These are phyloP conservation scores for Tetrax tetrax DNA, from an alignment of 2,113 vertebrate genomes.

Conservation along the genomic window DNA sequence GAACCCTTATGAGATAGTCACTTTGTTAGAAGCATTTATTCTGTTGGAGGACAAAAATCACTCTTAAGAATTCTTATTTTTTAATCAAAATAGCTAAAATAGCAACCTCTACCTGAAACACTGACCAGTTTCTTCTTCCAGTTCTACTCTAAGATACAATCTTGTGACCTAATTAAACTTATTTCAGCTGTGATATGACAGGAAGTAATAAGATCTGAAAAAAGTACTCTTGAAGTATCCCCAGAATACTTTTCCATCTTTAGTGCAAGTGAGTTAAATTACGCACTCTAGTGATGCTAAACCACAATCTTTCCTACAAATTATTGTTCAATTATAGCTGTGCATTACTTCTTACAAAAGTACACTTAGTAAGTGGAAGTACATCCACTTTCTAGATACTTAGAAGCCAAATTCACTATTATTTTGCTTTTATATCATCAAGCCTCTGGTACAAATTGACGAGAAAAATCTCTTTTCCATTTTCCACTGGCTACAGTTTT, in stretches of 20 bases:
- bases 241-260: not conserved
- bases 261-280: not conserved
- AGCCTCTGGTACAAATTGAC: not conserved
- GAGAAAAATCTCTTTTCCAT: constrained; percentile 41
- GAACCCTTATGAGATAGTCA: not conserved
- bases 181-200: not conserved
- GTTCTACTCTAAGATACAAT: not conserved
- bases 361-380: not conserved
- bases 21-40: not conserved
- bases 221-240: not conserved
- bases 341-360: not conserved
- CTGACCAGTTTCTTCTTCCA: not conserved
- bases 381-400: not conserved
- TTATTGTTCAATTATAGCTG: not conserved
- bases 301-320: not conserved
- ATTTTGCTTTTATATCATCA: not conserved
- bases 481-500: constrained; percentile 28
- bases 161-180: not conserved
- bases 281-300: not conserved
- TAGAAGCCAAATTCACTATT: not conserved
- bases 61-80: not conserved
- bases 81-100: not conserved
- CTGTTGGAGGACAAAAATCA: rapidly evolving
- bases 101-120: not conserved
- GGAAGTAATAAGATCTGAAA: not conserved